Base-by-base conservation (phyloP, 64 coral and sea anemone genomes). In the Stylophora pistillata region DNA sequence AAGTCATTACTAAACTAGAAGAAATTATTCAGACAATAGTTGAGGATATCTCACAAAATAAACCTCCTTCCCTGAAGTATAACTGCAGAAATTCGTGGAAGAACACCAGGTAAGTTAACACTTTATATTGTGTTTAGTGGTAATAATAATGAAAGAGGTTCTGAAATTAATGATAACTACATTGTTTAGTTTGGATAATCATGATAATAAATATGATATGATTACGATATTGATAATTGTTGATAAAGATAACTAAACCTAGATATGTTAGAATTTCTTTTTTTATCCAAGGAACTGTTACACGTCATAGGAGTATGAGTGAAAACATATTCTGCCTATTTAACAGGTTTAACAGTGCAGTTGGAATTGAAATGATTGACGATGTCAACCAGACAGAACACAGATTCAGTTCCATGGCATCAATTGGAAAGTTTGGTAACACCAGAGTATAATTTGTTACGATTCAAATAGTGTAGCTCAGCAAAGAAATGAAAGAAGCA, bases 61-160 rank as follows among this genome's bases (percentile, higher is more conserved):
- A 86, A 11, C 31, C 94, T 23, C 94, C 94, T 9, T 93, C 78
- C 93, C 85, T 96, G 55, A 77, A 86, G 53, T 89, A 77, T 82
- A 93, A 87, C 62, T 93, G 86, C 82, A 93, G 94, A 90, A 73
- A 86, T 23, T 93, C 86, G 10, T 96, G 94, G 94, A 96, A 96
- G 61, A 96, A 96, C 74, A 81, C 89, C 62, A 85, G 74, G 94
- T 96, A 89, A 90, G 87, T 85, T 66, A 9, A n/a, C 69, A 12
- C 26, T 23, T 15, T 47, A 47, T 47, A 47, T 47, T 47, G 37
- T 47, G 37, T 47, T 4, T 7, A 47, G 37, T 47, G 37, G 7
- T 47, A 7, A 47, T 47, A 7, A 47, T 47, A 47, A 47, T 47
- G 7, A 7, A 3, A 47, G 37, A 4, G 7, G 37, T 47, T 47